Percentiles rank a stretch among this genome's conserved stretches.
These are phyloP conservation scores for Laothoe populi DNA, from an alignment of 2,888 invertebrate species.

Conservation along the genomic window DNA sequence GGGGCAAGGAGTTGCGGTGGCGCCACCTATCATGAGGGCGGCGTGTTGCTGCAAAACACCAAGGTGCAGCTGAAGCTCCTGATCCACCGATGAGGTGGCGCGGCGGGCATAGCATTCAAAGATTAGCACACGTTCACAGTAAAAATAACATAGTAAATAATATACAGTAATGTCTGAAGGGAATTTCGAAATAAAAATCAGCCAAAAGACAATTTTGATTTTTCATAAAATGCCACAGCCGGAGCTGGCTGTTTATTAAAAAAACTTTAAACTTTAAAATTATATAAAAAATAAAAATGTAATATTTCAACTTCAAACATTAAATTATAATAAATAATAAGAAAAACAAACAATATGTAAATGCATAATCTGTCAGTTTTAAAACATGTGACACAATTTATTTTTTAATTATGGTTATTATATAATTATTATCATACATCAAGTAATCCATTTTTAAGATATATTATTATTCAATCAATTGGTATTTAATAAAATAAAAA, in stretches of 20 bases:
- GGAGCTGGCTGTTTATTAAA: too few relatives aligned
- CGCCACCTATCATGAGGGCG: conserved; percentile 95
- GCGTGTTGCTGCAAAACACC: conserved; percentile 98
- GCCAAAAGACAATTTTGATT: conserved; percentile 64
- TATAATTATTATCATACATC: too few relatives aligned
- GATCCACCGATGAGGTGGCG: conserved; percentile 73
- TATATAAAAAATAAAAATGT: conserved; percentile 5
- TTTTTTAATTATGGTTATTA: neutral
- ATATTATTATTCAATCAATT: too few relatives aligned
- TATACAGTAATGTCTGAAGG: conserved; percentile 51
- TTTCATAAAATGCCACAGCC: conserved; percentile 40
- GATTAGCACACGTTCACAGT: conserved; percentile 68
- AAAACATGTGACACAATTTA: neutral
- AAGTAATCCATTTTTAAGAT: too few relatives aligned
- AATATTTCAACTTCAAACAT: neutral
- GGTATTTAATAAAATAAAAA: too few relatives aligned
- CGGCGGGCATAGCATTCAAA: conserved; percentile 79
- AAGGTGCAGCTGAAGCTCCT: conserved; percentile 96
- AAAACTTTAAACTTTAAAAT: conserved; percentile 21
- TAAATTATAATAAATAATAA: neutral
- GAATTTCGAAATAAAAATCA: conserved; percentile 61
- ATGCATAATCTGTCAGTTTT: too few relatives aligned
- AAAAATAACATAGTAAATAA: conserved; percentile 48
- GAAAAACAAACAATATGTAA: neutral
- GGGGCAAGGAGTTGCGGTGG: conserved; percentile 96